Evolutionary conservation across 1,140 invertebrate species (phyloP), one percentile per base, ranked within the genome.

Genomic region (Dreissena polymorpha): DNA sequence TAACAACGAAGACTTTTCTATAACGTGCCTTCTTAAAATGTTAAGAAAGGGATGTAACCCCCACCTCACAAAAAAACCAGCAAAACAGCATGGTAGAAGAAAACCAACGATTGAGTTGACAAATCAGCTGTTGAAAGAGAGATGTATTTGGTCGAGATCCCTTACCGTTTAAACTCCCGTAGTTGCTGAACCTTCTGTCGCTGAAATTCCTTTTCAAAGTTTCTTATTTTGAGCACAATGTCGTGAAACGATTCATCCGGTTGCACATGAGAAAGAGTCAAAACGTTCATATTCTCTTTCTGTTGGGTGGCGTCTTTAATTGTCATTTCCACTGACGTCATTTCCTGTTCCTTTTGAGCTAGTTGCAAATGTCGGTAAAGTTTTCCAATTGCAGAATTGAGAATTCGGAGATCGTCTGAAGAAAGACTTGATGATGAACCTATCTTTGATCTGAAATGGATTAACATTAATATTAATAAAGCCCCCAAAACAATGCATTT

Each of bases 201-300:
- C 60, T 83, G 81, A 53, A 83, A 83, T 55, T 83, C 81, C n/a
- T 83, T 83, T 64, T 83, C 81, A 76, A 83, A 83, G 72, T 83
- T 83, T 60, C 55, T 75, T 25, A 83, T 16, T 71, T 77, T 83
- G 25, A 77, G 21, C n/a, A 83, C 81, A 29, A 83, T 69, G 23
- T 83, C 81, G 39, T 77, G 81, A 29, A 83, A 83, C n/a, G 65
- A 75, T 64, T 83, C 81, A 6, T 83, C 81, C 0, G 65, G 72
- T 3, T 71, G 73, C 53, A 83, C 50, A n/a, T 75, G 67, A 12
- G 73, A 63, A 55, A 77, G 27, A 21, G 81, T 77, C 57, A 83
- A 29, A 39, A 77, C 68, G 50, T 83, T 83, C 25, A 74, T 64
- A 75, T 60, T 74, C 63, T 83, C 80, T 69, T 83, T 83, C 57